Evolutionary conservation across 2,113 vertebrate species (phyloP).

Genomic region (Phrynosoma blainvillii): DNA sequence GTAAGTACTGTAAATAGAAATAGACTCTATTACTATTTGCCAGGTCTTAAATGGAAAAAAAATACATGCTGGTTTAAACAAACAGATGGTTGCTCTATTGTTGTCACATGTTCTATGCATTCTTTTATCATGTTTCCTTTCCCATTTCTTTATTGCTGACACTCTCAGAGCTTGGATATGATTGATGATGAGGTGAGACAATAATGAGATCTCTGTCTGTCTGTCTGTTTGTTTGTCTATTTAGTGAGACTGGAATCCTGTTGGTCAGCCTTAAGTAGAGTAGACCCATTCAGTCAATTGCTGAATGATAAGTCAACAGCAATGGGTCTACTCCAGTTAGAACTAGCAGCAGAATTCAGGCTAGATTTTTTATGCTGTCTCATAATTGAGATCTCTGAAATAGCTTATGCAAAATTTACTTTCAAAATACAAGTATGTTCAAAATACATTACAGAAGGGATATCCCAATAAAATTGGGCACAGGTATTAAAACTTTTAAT

Average conservation of each 20-base stretch:
- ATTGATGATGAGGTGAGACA: constrained; percentile 98
- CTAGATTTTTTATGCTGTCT: not conserved
- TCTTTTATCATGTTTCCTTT: constrained; percentile 76
- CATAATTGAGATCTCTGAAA: not conserved
- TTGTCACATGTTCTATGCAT: not conserved
- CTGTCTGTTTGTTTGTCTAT: not conserved
- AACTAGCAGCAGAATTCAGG: no score
- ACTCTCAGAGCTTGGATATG: constrained; percentile 96
- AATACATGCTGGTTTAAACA: not conserved
- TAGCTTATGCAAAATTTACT: not conserved
- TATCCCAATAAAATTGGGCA: not conserved
- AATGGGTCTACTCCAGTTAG: no score
- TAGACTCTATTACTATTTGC: not conserved
- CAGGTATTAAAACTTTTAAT: not conserved
- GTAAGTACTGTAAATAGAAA: not conserved
- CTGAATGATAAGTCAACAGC: no score
- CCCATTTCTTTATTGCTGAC: constrained; percentile 82
- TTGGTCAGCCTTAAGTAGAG: no score
- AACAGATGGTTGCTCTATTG: not conserved
- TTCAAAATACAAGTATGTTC: not conserved
- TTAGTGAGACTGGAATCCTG: no score
- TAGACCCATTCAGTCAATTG: no score
- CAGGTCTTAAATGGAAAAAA: not conserved
- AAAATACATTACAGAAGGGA: not conserved
- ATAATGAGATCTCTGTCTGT: constrained; percentile 47